A percentile compares a stretch with the other conserved stretches of the same genome.
These are phyloP conservation scores for Phalacrocorax carbo DNA, from an alignment of 2,113 vertebrate genomes.

Conservation along the genomic window DNA sequence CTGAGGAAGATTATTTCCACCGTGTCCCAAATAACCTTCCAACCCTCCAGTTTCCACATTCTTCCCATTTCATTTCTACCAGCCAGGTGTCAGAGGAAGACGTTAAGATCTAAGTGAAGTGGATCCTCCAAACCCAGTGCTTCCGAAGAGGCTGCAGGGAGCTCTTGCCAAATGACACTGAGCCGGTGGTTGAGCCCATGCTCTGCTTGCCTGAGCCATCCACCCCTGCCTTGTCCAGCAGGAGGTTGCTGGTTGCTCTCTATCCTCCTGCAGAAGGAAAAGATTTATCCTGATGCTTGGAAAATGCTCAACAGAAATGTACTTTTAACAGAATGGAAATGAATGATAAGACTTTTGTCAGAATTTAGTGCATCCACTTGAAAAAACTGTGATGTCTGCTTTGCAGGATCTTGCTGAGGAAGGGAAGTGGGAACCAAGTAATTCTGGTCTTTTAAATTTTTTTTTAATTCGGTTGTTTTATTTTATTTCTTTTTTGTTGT, in stretches of 20 bases:
- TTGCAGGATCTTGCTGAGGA: not conserved
- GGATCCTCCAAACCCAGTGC: not conserved
- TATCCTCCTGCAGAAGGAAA: not conserved
- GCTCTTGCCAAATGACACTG: rapidly evolving
- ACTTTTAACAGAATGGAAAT: not conserved
- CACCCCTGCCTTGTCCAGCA: not conserved
- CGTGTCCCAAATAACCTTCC: rapidly evolving
- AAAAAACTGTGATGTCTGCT: not conserved
- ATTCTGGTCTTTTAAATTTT: not conserved
- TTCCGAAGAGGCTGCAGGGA: not conserved
- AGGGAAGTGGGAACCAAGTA: not conserved
- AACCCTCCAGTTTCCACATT: not conserved
- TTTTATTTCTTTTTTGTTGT: not conserved
- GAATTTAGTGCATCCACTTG: not conserved
- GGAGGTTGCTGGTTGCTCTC: not conserved
- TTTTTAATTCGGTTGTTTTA: not conserved
- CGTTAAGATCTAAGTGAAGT: not conserved
- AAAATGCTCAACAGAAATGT: not conserved
- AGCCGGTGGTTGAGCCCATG: not conserved
- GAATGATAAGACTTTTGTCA: not conserved
- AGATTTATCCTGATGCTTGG: not conserved
- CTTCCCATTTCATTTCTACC: not conserved
- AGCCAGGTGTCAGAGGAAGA: not conserved
- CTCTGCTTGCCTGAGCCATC: not conserved
- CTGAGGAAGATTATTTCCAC: not conserved